Percentiles rank a stretch among this genome's conserved stretches.
These are phyloP conservation scores for Poecilia wingei DNA, from an alignment of 2,797 vertebrate species.

Conservation along the genomic window DNA sequence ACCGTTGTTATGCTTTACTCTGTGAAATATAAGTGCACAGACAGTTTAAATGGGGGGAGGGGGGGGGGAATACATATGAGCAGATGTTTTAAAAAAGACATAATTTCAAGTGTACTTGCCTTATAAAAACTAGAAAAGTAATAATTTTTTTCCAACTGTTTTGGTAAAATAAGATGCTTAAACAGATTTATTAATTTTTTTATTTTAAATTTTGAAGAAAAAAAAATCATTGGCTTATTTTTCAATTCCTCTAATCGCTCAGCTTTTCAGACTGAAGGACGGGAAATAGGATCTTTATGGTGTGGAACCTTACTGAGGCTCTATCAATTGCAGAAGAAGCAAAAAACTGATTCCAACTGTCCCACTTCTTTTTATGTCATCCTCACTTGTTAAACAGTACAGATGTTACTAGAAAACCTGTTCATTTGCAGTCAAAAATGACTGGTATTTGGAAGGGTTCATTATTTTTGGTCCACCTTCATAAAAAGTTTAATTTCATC, in stretches of 20 bases:
- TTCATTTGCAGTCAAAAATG: background rate
- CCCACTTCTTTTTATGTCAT: background rate
- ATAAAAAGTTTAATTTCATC: background rate
- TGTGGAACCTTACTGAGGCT: slow-evolving; percentile 40
- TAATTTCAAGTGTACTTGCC: background rate
- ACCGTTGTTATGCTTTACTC: background rate
- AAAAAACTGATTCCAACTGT: slow-evolving; percentile 17
- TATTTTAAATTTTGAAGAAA: slow-evolving; percentile 54
- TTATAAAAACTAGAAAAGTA: background rate
- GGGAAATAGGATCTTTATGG: slow-evolving; percentile 34
- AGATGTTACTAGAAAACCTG: background rate
- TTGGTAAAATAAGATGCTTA: background rate
- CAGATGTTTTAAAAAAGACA: background rate
- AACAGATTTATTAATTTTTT: slow-evolving; percentile 16
- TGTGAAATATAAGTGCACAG: background rate
- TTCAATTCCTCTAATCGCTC: slow-evolving; percentile 81
- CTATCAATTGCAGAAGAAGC: slow-evolving; percentile 36
- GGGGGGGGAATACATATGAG: background rate
- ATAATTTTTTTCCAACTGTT: background rate
- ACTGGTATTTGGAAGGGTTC: background rate
- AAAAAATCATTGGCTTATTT: slow-evolving; percentile 66
- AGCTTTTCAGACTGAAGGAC: slow-evolving; percentile 63
- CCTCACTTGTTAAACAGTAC: background rate
- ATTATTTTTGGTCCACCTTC: background rate
- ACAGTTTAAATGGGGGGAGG: background rate